Conservation (phyloP, 1,140 invertebrate species). For the Plodia interpunctella region DNA sequence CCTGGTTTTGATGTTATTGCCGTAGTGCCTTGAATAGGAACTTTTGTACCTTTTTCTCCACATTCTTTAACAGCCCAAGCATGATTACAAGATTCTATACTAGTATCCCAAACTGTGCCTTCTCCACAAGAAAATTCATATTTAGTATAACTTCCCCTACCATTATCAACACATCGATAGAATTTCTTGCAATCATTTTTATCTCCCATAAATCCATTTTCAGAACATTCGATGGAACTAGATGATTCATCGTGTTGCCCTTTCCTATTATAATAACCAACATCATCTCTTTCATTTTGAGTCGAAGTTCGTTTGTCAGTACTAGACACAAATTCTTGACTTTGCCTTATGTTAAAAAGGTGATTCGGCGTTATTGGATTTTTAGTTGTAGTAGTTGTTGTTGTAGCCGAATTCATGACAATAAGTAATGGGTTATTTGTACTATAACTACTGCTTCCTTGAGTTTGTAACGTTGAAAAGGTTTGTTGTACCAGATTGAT, state of each 20-base stretch:
- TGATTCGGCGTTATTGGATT: neutral
- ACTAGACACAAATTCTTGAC: neutral
- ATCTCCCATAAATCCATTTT: constrained; percentile 79
- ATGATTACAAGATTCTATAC: constrained; percentile 80
- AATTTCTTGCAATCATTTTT: constrained; percentile 81
- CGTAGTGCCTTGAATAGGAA: neutral
- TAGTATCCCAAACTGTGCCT: constrained; percentile 82
- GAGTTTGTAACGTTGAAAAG: constrained; percentile 20
- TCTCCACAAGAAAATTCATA: constrained; percentile 82
- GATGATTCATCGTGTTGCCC: constrained; percentile 9
- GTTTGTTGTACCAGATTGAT: neutral
- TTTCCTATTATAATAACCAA: neutral
- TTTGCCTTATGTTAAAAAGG: neutral
- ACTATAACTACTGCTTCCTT: constrained; percentile 27
- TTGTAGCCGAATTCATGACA: too few species aligned
- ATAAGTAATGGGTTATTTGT: neutral
- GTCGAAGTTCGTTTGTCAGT: neutral
- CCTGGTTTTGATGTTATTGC: neutral
- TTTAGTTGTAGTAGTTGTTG: neutral
- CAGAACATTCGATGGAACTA: constrained; percentile 34
- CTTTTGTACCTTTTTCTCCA: constrained; percentile 46
- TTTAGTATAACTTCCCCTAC: constrained; percentile 76
- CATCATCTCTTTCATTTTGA: neutral
- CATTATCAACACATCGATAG: constrained; percentile 82
- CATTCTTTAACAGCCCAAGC: constrained; percentile 64